A percentile compares a stretch with the other conserved stretches of the same genome.
Conservation (phyloP, 2,888 invertebrate genomes). For the Coleophora deauratella region DNA sequence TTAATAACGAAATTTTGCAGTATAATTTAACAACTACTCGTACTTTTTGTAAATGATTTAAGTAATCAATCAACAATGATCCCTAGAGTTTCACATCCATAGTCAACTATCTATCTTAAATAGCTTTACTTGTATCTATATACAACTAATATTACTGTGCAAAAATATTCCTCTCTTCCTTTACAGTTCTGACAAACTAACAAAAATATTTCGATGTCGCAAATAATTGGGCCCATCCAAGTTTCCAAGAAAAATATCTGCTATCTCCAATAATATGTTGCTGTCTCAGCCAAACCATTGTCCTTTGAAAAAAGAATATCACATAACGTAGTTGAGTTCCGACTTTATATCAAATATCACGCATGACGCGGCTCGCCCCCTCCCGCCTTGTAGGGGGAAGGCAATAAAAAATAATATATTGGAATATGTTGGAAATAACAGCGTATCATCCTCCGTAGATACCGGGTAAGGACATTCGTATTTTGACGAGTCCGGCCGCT, state of each 20-base stretch:
- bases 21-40: too few relatives aligned
- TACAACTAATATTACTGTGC: too few relatives aligned
- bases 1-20: too few relatives aligned
- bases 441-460: slow-evolving; percentile 68
- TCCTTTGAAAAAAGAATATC: slow-evolving; percentile 73
- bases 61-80: too few relatives aligned
- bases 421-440: slow-evolving; percentile 76
- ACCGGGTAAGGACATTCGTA: slow-evolving; percentile 55
- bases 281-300: slow-evolving; percentile 58
- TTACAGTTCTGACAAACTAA: slow-evolving; percentile 41
- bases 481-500: slow-evolving; percentile 43
- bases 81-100: too few relatives aligned
- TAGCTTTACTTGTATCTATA: too few relatives aligned
- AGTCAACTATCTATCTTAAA: too few relatives aligned
- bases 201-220: slow-evolving; percentile 49
- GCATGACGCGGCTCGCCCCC: slow-evolving; percentile 62
- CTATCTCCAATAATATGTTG: slow-evolving; percentile 63
- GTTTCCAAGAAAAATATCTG: slow-evolving; percentile 55
- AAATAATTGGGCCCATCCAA: slow-evolving; percentile 64
- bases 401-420: slow-evolving; percentile 77
- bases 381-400: slow-evolving; percentile 36
- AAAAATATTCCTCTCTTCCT: too few relatives aligned
- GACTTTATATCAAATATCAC: slow-evolving; percentile 75
- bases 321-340: slow-evolving; percentile 73
- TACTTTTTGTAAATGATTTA: too few relatives aligned